Evolutionary conservation across 2,113 vertebrate genomes (phyloP).

Genomic region (Charadrius vociferus): DNA sequence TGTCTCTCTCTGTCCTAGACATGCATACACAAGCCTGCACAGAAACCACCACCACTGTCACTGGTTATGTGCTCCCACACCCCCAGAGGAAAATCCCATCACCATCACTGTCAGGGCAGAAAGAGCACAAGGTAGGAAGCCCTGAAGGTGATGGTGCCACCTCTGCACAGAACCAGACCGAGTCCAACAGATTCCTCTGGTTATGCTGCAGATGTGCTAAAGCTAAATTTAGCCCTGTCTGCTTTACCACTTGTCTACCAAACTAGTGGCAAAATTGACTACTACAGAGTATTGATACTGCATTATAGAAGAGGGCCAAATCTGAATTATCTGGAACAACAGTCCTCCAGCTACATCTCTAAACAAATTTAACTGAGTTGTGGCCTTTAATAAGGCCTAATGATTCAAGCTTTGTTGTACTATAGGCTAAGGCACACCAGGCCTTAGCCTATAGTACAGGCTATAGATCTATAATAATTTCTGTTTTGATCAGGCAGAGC

Average conservation of each 20-base stretch:
- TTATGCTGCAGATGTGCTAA: accelerated
- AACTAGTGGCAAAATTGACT: not conserved
- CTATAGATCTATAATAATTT: no score
- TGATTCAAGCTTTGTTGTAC: not conserved
- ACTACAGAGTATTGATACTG: not conserved
- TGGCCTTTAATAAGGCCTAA: not conserved
- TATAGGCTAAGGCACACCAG: not conserved
- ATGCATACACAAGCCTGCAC: not conserved
- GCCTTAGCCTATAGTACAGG: no score
- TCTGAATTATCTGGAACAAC: not conserved
- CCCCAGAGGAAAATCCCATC: not conserved
- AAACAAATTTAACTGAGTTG: not conserved
- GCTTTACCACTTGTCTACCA: not conserved
- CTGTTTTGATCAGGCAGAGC: not conserved
- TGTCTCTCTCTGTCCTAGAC: not conserved
- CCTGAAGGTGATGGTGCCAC: not conserved
- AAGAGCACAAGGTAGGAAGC: not conserved
- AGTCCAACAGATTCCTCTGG: not conserved
- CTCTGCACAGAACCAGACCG: not conserved
- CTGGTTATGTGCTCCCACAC: not conserved
- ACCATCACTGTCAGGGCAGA: not conserved
- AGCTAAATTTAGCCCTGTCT: not conserved
- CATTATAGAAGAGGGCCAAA: not conserved
- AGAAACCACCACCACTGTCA: not conserved
- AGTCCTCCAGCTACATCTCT: not conserved